These are phyloP conservation scores for Deroptyus accipitrinus DNA, from an alignment of 2,113 vertebrate species.

Conservation along the genomic window DNA sequence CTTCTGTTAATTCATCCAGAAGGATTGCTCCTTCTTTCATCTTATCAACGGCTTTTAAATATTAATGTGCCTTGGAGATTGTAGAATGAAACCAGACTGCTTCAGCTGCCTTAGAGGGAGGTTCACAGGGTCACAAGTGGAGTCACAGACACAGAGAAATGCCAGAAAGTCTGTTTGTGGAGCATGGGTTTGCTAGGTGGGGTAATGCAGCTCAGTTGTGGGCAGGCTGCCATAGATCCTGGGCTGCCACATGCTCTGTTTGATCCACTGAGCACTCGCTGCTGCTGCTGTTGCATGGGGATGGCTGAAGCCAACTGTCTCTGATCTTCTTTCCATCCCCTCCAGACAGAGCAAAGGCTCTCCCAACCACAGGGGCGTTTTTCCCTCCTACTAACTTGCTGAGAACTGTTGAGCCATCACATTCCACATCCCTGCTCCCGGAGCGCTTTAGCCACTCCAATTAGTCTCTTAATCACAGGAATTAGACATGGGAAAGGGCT, in stretches of 20 bases:
- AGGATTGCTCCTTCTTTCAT: background rate
- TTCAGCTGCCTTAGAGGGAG: slow-evolving; percentile 39
- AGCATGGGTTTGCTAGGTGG: slow-evolving; percentile 22
- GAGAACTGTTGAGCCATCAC: slow-evolving; percentile 26
- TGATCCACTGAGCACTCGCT: background rate
- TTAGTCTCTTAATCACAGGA: slow-evolving; percentile 36
- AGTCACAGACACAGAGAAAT: slow-evolving; percentile 61
- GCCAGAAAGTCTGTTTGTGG: slow-evolving; percentile 50
- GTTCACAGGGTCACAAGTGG: slow-evolving; percentile 44
- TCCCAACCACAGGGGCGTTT: background rate
- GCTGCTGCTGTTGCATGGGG: background rate
- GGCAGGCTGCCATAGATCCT: background rate
- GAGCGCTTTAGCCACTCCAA: background rate
- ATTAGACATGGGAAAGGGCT: slow-evolving; percentile 24
- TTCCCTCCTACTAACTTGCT: background rate
- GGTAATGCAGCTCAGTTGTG: background rate
- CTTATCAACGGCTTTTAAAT: slow-evolving; percentile 46
- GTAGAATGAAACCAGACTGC: slow-evolving; percentile 28
- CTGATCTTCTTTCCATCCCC: background rate
- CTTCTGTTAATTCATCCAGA: slow-evolving; percentile 1
- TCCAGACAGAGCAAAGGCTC: background rate
- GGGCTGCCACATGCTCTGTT: background rate
- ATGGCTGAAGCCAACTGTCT: background rate
- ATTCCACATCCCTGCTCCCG: background rate
- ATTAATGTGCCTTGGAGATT: slow-evolving; percentile 30